Evolutionary conservation across 1,140 invertebrate species (phyloP).

Genomic region (Pogonomyrmex barbatus): DNA sequence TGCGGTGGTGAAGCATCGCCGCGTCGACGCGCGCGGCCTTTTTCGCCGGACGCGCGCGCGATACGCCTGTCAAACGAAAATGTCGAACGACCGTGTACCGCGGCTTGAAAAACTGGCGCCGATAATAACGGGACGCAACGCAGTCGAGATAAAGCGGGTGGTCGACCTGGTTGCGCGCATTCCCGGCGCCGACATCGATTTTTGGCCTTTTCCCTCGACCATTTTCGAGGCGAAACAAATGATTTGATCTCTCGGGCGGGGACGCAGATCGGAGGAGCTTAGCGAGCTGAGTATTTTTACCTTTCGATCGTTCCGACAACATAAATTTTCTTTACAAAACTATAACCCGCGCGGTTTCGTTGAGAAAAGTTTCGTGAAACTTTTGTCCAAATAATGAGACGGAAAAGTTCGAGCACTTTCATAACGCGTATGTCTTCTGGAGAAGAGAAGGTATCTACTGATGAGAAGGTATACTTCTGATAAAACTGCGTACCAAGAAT

Average conservation of each 20-base stretch:
- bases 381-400: constrained; percentile 36
- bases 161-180: constrained; percentile 48
- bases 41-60: constrained; percentile 49
- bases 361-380: constrained; percentile 25
- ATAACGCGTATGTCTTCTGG: neutral
- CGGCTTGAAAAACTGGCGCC: constrained; percentile 69
- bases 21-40: constrained; percentile 56
- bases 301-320: neutral
- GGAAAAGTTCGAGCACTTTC: constrained; percentile 5
- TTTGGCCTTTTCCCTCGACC: constrained; percentile 19
- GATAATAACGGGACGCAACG: constrained; percentile 71
- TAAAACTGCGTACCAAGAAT: neutral
- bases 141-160: constrained; percentile 66
- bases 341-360: neutral
- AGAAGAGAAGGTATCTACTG: constrained; percentile 14
- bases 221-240: constrained; percentile 54
- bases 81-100: constrained; percentile 53
- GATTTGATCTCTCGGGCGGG: constrained; percentile 37
- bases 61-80: constrained; percentile 63
- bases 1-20: constrained; percentile 43
- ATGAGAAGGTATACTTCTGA: constrained; percentile 1
- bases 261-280: neutral
- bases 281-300: constrained; percentile 18
- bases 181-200: constrained; percentile 54
- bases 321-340: constrained; percentile 44